phyloP scores from a whole-genome alignment of 2,888 invertebrate species.

The Epirrhoe alternata region DNA sequence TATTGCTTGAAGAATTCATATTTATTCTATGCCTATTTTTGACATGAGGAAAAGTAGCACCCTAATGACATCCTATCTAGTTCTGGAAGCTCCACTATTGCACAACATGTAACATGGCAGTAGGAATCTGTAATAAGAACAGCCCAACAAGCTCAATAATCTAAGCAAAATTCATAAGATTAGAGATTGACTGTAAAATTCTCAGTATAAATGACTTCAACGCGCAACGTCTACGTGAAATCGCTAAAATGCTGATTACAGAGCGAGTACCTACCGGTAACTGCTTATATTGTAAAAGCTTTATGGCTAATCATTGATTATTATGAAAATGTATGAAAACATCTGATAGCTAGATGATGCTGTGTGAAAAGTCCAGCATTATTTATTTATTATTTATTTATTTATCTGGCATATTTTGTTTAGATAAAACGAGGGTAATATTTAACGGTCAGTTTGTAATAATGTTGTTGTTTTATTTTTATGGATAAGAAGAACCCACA shows the following conservation, averaged over 20 bases:
- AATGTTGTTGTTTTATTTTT: too few species aligned
- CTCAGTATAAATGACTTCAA: constrained; percentile 20
- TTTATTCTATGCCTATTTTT: too few species aligned
- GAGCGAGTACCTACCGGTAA: not conserved
- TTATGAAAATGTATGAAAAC: not conserved
- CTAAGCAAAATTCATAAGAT: constrained; percentile 1
- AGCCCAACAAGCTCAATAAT: not conserved
- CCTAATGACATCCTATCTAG: too few species aligned
- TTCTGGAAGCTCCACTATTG: not conserved
- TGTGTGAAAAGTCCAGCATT: too few species aligned
- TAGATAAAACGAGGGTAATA: too few species aligned
- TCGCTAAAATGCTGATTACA: not conserved
- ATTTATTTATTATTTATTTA: too few species aligned
- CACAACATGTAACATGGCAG: not conserved
- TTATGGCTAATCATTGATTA: not conserved
- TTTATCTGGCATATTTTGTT: too few species aligned
- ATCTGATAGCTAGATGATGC: too few species aligned
- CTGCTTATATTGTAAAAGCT: not conserved
- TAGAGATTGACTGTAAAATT: not conserved
- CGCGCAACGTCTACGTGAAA: constrained; percentile 11
- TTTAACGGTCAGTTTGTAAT: too few species aligned
- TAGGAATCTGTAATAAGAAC: not conserved
- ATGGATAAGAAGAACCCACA: too few species aligned
- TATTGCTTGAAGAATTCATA: too few species aligned
- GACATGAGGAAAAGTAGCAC: too few species aligned